Evolutionary conservation across 2,797 vertebrate genomes (phyloP), one percentile per base, ranked within the genome.

Genomic region (Lepilemur ruficaudatus): DNA sequence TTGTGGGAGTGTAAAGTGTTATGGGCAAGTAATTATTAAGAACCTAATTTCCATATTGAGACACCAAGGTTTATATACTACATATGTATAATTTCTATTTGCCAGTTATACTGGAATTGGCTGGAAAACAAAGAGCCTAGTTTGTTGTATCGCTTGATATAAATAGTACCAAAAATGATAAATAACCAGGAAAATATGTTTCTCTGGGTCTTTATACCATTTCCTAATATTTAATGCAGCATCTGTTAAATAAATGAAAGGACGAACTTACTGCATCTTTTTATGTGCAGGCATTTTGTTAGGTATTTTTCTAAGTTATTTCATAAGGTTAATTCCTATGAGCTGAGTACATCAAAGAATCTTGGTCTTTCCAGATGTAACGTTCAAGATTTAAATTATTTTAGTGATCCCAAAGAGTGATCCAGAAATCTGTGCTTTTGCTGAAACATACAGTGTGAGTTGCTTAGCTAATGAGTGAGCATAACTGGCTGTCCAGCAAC

Each of bases 281-380:
- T 57, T 84, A 72, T 76, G 9, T 88, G 50, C 46, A 79, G 14
- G 17, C 76, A 83, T 85, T 83, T 83, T 90, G 48, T 85, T 70
- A 85, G 67, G n/a, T 86, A 17, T 75, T 88, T 95, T 96, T 61
- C 46, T 38, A 93, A 70, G 52, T 94, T 91, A 50, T 86, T 89
- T 93, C 17, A 35, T 89, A 46, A 89, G 50, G 32, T 35, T 92
- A 70, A 89, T 90, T 92, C 52, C 75, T 10, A 25, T 55, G 70
- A 86, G 48, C 76, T 69, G 72, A 67, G 28, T 78, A 41, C 23
- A 35, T 20, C 43, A 83, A 81, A 86, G 18, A 78, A 46, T 50
- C 22, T 52, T 91, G 69, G 46, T 38, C 32, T 92, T 93, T 91
- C 35, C 41, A 86, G 43, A 50, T 89, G n/a, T 59, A 73, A 63